phyloP scores from a whole-genome alignment of 2,888 invertebrate genomes.

The Meteorus cinctellus region DNA sequence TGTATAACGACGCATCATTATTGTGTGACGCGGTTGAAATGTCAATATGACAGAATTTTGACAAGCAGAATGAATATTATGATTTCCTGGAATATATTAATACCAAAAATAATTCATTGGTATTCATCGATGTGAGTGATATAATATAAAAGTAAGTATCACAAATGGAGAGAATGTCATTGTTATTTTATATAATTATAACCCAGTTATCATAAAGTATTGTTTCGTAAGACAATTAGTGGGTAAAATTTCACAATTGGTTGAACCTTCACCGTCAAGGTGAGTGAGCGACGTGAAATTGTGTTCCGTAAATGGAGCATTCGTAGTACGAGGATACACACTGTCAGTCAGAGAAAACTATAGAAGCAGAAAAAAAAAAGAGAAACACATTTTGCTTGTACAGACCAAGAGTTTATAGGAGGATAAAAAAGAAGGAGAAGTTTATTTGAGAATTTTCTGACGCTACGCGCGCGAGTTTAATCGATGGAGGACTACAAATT shows the following conservation, averaged over 20 bases:
- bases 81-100: not conserved
- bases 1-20: not conserved
- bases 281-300: constrained; percentile 49
- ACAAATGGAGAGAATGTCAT: not conserved
- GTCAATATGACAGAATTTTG: constrained; percentile 8
- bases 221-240: constrained; percentile 22
- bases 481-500: constrained; percentile 99
- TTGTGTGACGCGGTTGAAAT: constrained; percentile 4
- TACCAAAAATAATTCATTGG: not conserved
- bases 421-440: too few relatives aligned
- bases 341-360: constrained; percentile 17
- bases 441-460: not conserved
- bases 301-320: constrained; percentile 46
- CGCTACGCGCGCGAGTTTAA: constrained; percentile 42
- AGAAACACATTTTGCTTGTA: not conserved
- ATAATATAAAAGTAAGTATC: not conserved
- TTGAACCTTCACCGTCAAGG: constrained; percentile 51
- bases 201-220: constrained; percentile 6
- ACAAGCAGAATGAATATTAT: not conserved
- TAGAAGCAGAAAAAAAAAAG: constrained; percentile 19
- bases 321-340: constrained; percentile 30
- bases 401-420: too few relatives aligned
- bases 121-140: not conserved
- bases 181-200: not conserved
- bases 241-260: constrained; percentile 31